A percentile compares a stretch with the other conserved stretches of the same genome.
Evolutionary conservation across 2,113 vertebrate species (phyloP).

Genomic region (Calyptomena viridis): DNA sequence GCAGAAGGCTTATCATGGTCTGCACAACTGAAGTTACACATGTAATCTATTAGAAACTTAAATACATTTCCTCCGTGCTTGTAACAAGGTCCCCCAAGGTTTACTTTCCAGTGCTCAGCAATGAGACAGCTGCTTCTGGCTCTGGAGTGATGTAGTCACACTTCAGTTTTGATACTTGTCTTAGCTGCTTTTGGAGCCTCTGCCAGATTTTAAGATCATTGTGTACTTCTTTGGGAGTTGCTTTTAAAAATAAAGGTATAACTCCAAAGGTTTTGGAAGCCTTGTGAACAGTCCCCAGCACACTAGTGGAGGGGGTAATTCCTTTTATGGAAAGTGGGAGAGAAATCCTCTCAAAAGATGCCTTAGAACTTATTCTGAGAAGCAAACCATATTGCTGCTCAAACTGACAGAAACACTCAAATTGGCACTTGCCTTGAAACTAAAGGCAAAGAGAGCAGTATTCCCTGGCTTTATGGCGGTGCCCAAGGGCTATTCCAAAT

Average conservation of each 20-base stretch:
- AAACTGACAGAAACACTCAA: neutral
- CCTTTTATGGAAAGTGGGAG: neutral
- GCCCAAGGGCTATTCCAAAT: neutral
- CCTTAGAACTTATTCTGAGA: neutral
- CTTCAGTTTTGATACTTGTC: neutral
- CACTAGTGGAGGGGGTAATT: neutral
- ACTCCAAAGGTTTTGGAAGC: neutral
- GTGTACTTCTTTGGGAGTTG: neutral
- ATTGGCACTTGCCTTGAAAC: neutral
- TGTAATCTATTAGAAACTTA: neutral
- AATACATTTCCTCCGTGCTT: neutral
- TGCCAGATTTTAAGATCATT: neutral
- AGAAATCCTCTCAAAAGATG: neutral
- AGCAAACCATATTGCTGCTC: neutral
- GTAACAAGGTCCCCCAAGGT: neutral
- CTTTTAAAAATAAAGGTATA: neutral
- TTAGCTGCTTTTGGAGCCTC: neutral
- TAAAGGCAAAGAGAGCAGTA: neutral
- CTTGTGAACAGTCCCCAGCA: neutral
- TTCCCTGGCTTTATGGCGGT: neutral
- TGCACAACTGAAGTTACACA: neutral
- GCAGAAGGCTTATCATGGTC: neutral
- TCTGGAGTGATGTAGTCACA: neutral
- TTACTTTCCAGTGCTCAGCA: neutral
- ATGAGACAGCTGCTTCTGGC: neutral